Conservation (phyloP, 1,140 invertebrate genomes). For the Centruroides sculpturatus region DNA sequence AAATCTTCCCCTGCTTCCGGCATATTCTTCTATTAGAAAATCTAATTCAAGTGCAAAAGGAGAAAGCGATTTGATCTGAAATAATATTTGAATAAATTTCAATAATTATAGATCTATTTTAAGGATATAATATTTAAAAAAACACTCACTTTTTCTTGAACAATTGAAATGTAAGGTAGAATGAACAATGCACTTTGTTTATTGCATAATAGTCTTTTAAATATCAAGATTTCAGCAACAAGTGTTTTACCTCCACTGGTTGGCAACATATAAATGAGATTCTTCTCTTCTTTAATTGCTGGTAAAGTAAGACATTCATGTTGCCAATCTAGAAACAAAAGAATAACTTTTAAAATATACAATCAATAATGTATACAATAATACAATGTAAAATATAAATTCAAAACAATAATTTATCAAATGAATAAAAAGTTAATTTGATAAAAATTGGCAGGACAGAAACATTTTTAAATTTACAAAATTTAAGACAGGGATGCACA, state of each 20-base stretch:
- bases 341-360: too few species aligned
- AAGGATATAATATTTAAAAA: not conserved
- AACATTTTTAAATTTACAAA: too few species aligned
- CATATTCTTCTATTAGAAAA: constrained; percentile 90
- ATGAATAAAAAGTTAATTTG: too few species aligned
- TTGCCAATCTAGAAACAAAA: constrained; percentile 48
- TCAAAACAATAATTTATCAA: too few species aligned
- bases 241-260: constrained; percentile 94
- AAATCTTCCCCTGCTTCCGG: constrained; percentile 67
- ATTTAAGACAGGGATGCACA: too few species aligned
- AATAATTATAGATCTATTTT: not conserved
- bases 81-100: not conserved
- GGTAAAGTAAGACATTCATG: constrained; percentile 67
- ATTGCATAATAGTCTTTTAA: constrained; percentile 61
- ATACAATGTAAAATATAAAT: too few species aligned
- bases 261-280: constrained; percentile 82
- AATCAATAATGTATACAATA: too few species aligned
- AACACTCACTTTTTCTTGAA: constrained; percentile 72
- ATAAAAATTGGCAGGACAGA: too few species aligned
- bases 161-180: constrained; percentile 86
- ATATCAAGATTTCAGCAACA: constrained; percentile 86
- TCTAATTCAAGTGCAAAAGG: constrained; percentile 70
- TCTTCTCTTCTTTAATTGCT: constrained; percentile 49
- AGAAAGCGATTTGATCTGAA: constrained; percentile 58
- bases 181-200: constrained; percentile 76